phyloP scores from a whole-genome alignment of 2,888 invertebrate species.

The Helicoverpa assulta region DNA sequence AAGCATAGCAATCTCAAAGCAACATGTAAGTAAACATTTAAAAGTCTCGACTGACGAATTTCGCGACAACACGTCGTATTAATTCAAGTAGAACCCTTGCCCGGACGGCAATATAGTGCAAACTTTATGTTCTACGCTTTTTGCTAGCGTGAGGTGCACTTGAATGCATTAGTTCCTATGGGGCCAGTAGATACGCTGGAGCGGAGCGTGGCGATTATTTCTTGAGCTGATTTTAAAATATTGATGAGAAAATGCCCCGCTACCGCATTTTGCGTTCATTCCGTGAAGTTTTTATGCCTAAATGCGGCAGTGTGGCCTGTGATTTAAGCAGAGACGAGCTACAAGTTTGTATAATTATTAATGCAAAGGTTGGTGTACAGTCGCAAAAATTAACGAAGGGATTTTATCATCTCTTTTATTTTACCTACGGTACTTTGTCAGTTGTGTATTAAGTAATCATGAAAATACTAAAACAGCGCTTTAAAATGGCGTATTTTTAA shows the following conservation, averaged over 20 bases:
- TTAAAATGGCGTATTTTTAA: background rate
- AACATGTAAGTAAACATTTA: slow-evolving; percentile 31
- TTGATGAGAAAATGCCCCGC: too few species aligned
- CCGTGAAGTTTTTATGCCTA: too few species aligned
- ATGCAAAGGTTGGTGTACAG: too few species aligned
- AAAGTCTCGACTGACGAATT: slow-evolving; percentile 34
- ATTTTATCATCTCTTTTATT: background rate
- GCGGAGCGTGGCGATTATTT: too few species aligned
- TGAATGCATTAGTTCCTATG: slow-evolving; percentile 62
- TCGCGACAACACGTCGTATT: slow-evolving; percentile 35
- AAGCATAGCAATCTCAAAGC: slow-evolving; percentile 7
- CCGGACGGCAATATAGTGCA: slow-evolving; percentile 46
- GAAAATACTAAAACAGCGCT: background rate
- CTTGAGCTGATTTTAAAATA: too few species aligned
- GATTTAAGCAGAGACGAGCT: too few species aligned
- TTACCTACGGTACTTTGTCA: background rate
- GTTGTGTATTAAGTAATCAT: background rate
- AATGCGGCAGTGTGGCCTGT: too few species aligned
- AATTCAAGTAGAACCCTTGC: slow-evolving; percentile 50
- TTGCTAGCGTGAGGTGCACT: slow-evolving; percentile 59
- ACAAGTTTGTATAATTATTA: too few species aligned
- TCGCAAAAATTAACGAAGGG: too few species aligned
- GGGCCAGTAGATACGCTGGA: slow-evolving; percentile 27
- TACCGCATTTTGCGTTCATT: too few species aligned
- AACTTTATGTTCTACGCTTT: slow-evolving; percentile 58